A percentile compares a stretch with the other conserved stretches of the same genome.
Conservation (phyloP, 1,140 invertebrate species). For the Hyles euphorbiae region DNA sequence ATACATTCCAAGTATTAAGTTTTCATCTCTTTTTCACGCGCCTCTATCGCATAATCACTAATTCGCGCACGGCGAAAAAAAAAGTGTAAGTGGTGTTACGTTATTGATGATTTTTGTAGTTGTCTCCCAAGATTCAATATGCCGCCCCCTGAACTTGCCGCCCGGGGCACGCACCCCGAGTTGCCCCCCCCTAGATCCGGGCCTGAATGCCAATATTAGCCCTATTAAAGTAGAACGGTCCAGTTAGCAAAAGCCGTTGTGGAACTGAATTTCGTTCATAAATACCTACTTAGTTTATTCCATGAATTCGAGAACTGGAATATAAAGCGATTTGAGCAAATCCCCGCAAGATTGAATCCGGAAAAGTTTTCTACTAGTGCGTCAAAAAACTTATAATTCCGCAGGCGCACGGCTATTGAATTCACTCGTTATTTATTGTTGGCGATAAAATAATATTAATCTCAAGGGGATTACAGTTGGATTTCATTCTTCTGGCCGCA, state of each 20-base stretch:
- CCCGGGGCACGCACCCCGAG: too few relatives aligned
- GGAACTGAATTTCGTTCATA: conserved; percentile 10
- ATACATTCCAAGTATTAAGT: too few relatives aligned
- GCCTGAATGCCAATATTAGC: too few relatives aligned
- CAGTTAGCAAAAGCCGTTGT: conserved; percentile 9
- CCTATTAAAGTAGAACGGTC: background rate
- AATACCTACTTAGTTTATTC: conserved; percentile 31
- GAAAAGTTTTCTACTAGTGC: conserved; percentile 57
- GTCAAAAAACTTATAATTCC: conserved; percentile 72
- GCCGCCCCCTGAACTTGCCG: too few relatives aligned
- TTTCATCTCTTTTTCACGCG: too few relatives aligned
- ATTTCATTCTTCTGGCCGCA: conserved; percentile 62
- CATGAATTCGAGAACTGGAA: background rate
- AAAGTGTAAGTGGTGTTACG: too few relatives aligned
- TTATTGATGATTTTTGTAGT: too few relatives aligned
- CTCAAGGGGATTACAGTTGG: conserved; percentile 62
- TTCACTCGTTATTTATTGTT: conserved; percentile 71
- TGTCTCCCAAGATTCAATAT: too few relatives aligned
- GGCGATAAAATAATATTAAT: conserved; percentile 75
- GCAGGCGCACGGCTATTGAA: conserved; percentile 59
- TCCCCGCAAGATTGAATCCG: conserved; percentile 65
- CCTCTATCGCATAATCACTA: too few relatives aligned
- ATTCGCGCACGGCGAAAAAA: too few relatives aligned
- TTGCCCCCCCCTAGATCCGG: too few relatives aligned
- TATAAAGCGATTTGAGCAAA: conserved; percentile 50